Evolutionary conservation across 1,140 invertebrate species (phyloP).

Genomic region (Daktulosphaira vitifoliae): DNA sequence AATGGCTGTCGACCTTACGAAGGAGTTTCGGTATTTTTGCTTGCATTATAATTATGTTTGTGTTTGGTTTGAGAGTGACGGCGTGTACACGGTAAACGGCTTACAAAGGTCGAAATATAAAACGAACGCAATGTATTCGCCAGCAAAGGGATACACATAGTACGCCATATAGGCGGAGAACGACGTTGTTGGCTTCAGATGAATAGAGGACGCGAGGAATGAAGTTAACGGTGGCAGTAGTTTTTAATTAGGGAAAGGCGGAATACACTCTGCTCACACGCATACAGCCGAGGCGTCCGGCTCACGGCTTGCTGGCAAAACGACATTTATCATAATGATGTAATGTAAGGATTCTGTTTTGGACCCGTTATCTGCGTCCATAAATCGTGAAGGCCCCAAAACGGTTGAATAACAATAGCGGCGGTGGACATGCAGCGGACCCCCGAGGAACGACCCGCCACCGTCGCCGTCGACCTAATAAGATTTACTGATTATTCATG

Average conservation of each 20-base stretch:
- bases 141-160: not conserved
- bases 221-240: slow-evolving; percentile 23
- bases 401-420: slow-evolving; percentile 30
- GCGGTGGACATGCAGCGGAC: slow-evolving; percentile 4
- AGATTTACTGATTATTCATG: slow-evolving; percentile 33
- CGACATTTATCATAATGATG: slow-evolving; percentile 33
- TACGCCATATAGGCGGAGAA: not conserved
- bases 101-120: not conserved
- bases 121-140: not conserved
- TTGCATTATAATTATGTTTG: too few relatives aligned
- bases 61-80: not conserved
- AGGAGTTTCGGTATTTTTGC: too few relatives aligned
- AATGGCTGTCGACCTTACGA: too few relatives aligned
- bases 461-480: slow-evolving; percentile 16
- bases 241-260: slow-evolving; percentile 32
- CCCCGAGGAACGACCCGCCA: slow-evolving; percentile 7
- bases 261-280: not conserved
- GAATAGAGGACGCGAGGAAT: too few relatives aligned
- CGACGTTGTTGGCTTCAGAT: too few relatives aligned
- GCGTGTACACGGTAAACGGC: slow-evolving; percentile 16
- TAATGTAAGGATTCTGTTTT: slow-evolving; percentile 34
- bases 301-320: slow-evolving; percentile 1
- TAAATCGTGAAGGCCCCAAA: slow-evolving; percentile 25
- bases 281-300: not conserved
- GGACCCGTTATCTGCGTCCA: slow-evolving; percentile 33